phyloP scores from a whole-genome alignment of 2,888 invertebrate species.

The Steinernema scapterisci region DNA sequence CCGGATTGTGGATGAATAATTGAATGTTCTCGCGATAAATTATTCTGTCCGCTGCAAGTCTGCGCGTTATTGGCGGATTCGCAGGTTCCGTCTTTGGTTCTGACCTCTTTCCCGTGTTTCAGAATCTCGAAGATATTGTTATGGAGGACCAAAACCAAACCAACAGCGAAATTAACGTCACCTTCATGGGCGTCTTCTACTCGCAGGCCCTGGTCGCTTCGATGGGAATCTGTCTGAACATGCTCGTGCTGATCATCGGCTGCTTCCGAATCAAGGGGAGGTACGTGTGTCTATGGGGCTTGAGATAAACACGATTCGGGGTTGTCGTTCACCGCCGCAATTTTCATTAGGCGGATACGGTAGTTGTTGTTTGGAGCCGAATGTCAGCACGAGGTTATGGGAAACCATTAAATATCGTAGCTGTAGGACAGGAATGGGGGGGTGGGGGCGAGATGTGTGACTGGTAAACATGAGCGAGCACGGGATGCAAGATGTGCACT shows the following conservation, averaged over 20 bases:
- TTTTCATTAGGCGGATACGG: background rate
- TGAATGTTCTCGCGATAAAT: background rate
- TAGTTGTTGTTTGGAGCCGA: background rate
- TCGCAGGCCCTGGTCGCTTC: constrained; percentile 16
- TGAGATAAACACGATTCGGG: background rate
- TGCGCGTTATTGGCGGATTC: background rate
- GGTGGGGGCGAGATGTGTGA: too few species aligned
- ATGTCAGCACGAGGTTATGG: background rate
- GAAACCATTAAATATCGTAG: background rate
- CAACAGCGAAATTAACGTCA: background rate
- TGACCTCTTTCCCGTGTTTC: background rate
- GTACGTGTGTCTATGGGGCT: background rate
- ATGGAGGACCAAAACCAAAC: background rate
- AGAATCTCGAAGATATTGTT: too few species aligned
- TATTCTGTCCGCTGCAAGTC: background rate
- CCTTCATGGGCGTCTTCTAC: constrained; percentile 19
- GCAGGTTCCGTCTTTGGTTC: background rate
- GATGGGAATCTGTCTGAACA: constrained; percentile 12
- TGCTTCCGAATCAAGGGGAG: constrained; percentile 25
- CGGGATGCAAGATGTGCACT: too few species aligned
- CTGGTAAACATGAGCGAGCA: too few species aligned
- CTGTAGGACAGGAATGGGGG: too few species aligned
- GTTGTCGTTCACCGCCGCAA: background rate
- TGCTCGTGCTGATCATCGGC: constrained; percentile 19
- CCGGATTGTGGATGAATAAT: background rate